Evolutionary conservation across 2,888 invertebrate species (phyloP).

Genomic region (Agrilus mali): DNA sequence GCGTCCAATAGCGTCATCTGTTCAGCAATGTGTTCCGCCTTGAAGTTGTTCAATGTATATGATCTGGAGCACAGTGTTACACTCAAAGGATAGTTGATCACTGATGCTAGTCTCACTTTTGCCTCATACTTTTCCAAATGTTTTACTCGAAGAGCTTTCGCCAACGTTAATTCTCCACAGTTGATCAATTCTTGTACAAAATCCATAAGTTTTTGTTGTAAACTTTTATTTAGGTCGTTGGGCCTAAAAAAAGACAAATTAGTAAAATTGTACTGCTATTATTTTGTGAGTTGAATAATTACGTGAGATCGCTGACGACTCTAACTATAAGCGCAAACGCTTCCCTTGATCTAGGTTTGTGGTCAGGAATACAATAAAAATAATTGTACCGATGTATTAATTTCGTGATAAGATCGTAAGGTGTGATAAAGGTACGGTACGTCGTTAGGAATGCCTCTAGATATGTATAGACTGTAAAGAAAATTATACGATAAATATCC

Average conservation of each 20-base stretch:
- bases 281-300: constrained; percentile 32
- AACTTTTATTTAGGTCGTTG: constrained; percentile 68
- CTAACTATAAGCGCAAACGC: constrained; percentile 86
- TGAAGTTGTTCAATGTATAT: constrained; percentile 75
- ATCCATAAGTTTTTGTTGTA: constrained; percentile 76
- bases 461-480: constrained; percentile 68
- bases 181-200: constrained; percentile 89
- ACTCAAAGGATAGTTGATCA: constrained; percentile 14
- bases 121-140: constrained; percentile 67
- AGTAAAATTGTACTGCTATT: constrained; percentile 2
- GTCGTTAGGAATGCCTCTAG: constrained; percentile 98
- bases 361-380: constrained; percentile 60
- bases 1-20: constrained; percentile 97
- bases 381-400: constrained; percentile 67
- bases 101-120: constrained; percentile 20
- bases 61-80: constrained; percentile 29
- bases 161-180: constrained; percentile 83
- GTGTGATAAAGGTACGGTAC: constrained; percentile 89
- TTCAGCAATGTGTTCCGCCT: constrained; percentile 89
- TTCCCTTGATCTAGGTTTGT: constrained; percentile 69
- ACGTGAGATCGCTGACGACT: constrained; percentile 94
- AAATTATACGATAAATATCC: constrained; percentile 13
- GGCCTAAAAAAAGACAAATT: constrained; percentile 42
- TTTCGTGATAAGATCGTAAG: constrained; percentile 74
- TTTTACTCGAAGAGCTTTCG: constrained; percentile 79